These are phyloP conservation scores for Portevinia maculata DNA, from an alignment of 2,888 invertebrate genomes.

Conservation along the genomic window DNA sequence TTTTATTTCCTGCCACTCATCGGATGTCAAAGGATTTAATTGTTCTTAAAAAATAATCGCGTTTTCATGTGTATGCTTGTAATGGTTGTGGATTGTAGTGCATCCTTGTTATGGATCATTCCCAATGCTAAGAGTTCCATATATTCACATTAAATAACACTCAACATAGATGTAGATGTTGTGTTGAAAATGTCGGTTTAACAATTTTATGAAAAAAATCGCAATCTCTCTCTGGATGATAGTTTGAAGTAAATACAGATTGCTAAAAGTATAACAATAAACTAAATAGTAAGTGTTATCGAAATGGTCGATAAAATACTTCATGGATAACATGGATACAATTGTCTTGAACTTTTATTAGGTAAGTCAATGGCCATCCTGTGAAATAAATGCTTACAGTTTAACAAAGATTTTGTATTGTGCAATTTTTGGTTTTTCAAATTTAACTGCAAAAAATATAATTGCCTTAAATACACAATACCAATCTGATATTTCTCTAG, in stretches of 20 bases:
- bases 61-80: conserved; percentile 31
- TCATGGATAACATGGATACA: conserved; percentile 39
- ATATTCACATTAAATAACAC: conserved; percentile 45
- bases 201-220: conserved; percentile 6
- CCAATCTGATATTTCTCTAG: too few species aligned
- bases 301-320: neutral
- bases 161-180: conserved; percentile 13
- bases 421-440: too few species aligned
- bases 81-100: conserved; percentile 30
- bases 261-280: neutral
- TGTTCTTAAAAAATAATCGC: conserved; percentile 12
- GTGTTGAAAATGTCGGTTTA: conserved; percentile 22
- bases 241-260: neutral
- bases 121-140: neutral
- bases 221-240: neutral
- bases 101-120: conserved; percentile 26
- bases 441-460: neutral
- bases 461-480: too few species aligned
- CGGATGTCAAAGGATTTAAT: conserved; percentile 15
- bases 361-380: conserved; percentile 38
- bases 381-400: too few species aligned
- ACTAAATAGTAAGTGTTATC: conserved; percentile 10
- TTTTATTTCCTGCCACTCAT: neutral
- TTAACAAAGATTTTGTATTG: too few species aligned
- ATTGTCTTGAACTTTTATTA: conserved; percentile 25